phyloP scores from a whole-genome alignment of 2,888 invertebrate genomes.

The Sipha maydis region DNA sequence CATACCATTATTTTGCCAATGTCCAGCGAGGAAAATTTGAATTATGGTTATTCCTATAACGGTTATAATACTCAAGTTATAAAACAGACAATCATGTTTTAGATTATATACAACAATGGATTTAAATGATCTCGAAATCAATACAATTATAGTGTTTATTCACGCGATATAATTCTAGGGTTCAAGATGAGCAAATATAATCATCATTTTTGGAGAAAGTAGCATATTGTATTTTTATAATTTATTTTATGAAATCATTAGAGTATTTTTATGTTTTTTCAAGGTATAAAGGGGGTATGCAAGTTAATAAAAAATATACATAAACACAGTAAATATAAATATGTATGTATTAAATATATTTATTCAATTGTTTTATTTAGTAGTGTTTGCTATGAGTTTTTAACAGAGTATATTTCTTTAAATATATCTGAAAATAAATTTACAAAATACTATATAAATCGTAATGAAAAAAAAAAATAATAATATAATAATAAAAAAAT shows the following conservation, averaged over 20 bases:
- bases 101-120: constrained; percentile 12
- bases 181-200: not conserved
- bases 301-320: too few relatives aligned
- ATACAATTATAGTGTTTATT: not conserved
- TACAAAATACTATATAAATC: not conserved
- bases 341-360: too few relatives aligned
- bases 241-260: not conserved
- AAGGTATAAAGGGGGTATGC: not conserved
- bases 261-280: not conserved
- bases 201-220: not conserved
- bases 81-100: constrained; percentile 21
- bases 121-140: constrained; percentile 22
- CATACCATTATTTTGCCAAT: constrained; percentile 35
- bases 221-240: not conserved
- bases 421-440: not conserved
- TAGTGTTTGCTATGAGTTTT: not conserved
- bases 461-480: not conserved
- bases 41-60: constrained; percentile 26
- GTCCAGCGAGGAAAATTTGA: constrained; percentile 33
- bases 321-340: not conserved
- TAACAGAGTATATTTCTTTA: not conserved
- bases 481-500: too few relatives aligned
- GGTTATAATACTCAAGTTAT: constrained; percentile 19
- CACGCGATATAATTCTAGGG: not conserved
- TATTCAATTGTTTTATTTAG: not conserved